Conservation (phyloP, 2,888 invertebrate species). For the Patella pellucida region DNA sequence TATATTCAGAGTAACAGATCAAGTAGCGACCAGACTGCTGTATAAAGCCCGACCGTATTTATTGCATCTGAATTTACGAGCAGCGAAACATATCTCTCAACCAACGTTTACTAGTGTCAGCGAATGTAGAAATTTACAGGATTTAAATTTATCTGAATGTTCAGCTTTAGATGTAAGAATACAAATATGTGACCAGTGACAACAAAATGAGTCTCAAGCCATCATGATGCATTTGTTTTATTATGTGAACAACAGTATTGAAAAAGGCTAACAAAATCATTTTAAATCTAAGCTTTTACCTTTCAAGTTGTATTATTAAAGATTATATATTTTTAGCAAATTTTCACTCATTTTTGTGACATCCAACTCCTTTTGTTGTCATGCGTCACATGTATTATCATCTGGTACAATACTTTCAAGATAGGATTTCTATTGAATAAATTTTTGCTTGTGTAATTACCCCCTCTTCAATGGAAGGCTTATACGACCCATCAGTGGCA, state of each 20-base stretch:
- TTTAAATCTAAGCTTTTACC: background rate
- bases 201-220: background rate
- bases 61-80: conserved; percentile 69
- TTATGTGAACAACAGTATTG: background rate
- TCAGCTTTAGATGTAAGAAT: conserved; percentile 64
- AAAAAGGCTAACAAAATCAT: background rate
- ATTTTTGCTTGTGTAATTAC: no score
- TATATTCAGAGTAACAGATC: conserved; percentile 65
- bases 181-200: background rate
- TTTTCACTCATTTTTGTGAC: no score
- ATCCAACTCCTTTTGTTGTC: no score
- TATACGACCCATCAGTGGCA: no score
- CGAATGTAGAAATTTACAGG: conserved; percentile 70
- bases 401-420: no score
- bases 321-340: no score
- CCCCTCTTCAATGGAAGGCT: no score
- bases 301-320: background rate
- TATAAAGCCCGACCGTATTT: conserved; percentile 69
- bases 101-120: conserved; percentile 64
- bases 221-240: background rate
- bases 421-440: no score
- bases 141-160: conserved; percentile 70
- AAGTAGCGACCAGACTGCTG: conserved; percentile 61
- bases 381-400: no score
- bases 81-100: conserved; percentile 55